Base-by-base conservation (phyloP, 92 coral and sea anemone genomes). In the Umimayanthus kanabou region DNA sequence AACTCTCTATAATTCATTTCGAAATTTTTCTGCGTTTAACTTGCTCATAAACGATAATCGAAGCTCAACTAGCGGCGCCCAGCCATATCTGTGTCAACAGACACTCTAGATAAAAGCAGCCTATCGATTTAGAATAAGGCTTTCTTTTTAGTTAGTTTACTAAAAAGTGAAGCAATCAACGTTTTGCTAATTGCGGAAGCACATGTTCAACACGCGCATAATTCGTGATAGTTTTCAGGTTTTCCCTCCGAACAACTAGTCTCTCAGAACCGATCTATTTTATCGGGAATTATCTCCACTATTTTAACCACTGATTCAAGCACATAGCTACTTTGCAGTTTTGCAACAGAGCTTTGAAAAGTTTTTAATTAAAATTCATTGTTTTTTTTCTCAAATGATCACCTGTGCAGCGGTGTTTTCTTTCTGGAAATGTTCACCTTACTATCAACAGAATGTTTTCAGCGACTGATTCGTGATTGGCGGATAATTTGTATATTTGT, bases 401-500 rank as follows among this genome's bases (percentile, higher is more conserved):
- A 80, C 47, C 84, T 80, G 84, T 9, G 0, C 2, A 25, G 33
- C 84, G 84, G 71, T 57, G 84, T 80, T 80, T 39, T 18, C 25
- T 66, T 28, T 4, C 16, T 55, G 42, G 4, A 55, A 28, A 0
- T 80, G 29, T 55, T 8, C 3, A 18, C 25, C 23, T 30, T 22
- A 25, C 64, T 18, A 45, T 78, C 82, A 78, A 49, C 39, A 42
- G 71, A 55, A 80, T 8, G 47, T 30, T 55, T 79, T 29, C 30
- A 33, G 47, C 64, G 25, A 55, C 71, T 53, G 84, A 33, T 53
- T 30, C 30, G 39, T 80, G 84, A 55, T 55, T 80, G 40, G 70
- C 71, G 70, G 84, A 80, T 80, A 80, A 80, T 80, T 16, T 55
- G 71, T 80, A 28, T 79, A 55, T 80, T 80, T 80, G 71, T 57